Evolutionary conservation across 2,888 invertebrate genomes (phyloP).

Genomic region (Alloscopus bannaensis): DNA sequence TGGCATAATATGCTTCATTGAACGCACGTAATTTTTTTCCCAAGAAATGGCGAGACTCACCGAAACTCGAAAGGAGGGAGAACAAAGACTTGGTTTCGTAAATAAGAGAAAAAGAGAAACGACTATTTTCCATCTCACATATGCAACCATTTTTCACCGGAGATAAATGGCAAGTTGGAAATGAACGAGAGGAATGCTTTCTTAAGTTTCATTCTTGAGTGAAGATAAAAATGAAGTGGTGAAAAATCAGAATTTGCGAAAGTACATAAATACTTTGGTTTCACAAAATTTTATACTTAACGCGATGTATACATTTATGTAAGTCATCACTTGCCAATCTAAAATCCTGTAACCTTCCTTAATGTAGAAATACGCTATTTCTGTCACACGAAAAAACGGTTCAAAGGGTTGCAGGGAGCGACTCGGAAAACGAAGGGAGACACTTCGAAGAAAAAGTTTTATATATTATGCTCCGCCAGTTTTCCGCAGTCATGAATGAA

Average conservation of each 20-base stretch:
- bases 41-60: not conserved
- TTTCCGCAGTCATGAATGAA: conserved; percentile 42
- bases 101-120: too few relatives aligned
- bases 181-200: conserved; percentile 30
- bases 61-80: not conserved
- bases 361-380: conserved; percentile 9
- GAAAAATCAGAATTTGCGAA: conserved; percentile 42
- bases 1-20: conserved; percentile 19
- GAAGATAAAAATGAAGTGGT: conserved; percentile 17
- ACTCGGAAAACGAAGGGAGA: not conserved
- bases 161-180: conserved; percentile 39
- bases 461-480: too few relatives aligned
- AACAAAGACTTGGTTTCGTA: too few relatives aligned
- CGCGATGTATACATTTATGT: too few relatives aligned
- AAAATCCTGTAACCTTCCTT: conserved; percentile 16
- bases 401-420: not conserved
- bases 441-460: not conserved
- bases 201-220: too few relatives aligned
- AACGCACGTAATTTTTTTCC: too few relatives aligned
- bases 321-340: conserved; percentile 40
- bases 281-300: too few relatives aligned
- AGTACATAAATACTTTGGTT: not conserved
- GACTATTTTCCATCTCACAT: too few relatives aligned
- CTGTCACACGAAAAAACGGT: not conserved
- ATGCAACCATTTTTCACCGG: conserved; percentile 27